Evolutionary conservation across 2,888 invertebrate species (phyloP), one percentile per base, ranked within the genome.

Genomic region (Agonopterix alstromeriana): DNA sequence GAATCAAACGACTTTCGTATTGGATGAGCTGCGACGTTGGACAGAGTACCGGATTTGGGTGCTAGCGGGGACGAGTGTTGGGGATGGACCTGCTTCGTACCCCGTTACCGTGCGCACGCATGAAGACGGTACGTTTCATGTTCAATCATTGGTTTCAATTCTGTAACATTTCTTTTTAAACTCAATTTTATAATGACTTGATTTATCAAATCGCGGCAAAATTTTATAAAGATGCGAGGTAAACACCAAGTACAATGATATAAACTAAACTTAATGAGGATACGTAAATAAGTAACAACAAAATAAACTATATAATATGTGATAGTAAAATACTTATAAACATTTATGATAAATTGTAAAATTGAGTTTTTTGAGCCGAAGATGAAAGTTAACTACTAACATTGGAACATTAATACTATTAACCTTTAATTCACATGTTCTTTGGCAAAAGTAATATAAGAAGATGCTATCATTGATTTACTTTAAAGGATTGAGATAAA

Each of bases 21-120:
- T 98, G 87, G 95, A 96, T 78, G 96, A 97, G 84, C 92, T 98
- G 73, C 94, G 95, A 79, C 94, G 95, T 56, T 98, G 97, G 97
- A 98, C 98, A 53, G 94, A 96, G 83, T 99, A 99, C 91, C 94
- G 97, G 82, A 94, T 99, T 73, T 97, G 97, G 97, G 96, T 98
- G 72, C 91, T 97, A 65, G 98, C 98, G 58, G 97, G 97, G 73
- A 99, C 98, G 67, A 94, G 94, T 71, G 97, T 98, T 64, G 99
- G 99, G 74, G 97, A 98, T 87, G 98, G 99, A 56, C 98, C 96
- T 57, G 93, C 94, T 70, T 97, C 97, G 65, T 94, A 94, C 86
- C 97, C 97, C 57, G 94, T 98, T 90, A 93, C 94, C 72, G 94
- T 97, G 70, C 94, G 95, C 91, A 98, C 98, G 63, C 96, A 96